Evolutionary conservation across 2,113 vertebrate species (phyloP).

Genomic region (Dipodomys spectabilis): DNA sequence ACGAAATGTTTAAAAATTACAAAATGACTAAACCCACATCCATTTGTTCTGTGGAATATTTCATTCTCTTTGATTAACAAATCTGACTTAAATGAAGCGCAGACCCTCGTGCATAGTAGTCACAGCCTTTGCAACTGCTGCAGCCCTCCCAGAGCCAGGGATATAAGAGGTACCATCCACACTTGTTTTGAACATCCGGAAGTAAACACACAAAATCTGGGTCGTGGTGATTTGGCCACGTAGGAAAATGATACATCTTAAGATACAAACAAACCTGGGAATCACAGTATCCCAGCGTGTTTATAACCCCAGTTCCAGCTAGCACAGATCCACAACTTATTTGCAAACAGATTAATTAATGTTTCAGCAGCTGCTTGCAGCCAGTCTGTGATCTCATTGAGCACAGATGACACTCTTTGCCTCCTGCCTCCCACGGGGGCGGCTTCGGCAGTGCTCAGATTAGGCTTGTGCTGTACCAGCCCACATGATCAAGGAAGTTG

Average conservation of each 20-base stretch:
- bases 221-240: slow-evolving; percentile 67
- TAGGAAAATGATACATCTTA: slow-evolving; percentile 44
- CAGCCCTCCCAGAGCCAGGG: slow-evolving; percentile 47
- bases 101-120: slow-evolving; percentile 66
- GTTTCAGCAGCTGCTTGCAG: slow-evolving; percentile 90
- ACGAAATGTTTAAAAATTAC: slow-evolving; percentile 78
- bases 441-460: slow-evolving; percentile 85
- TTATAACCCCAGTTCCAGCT: slow-evolving; percentile 85
- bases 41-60: slow-evolving; percentile 85
- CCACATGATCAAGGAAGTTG: slow-evolving; percentile 85
- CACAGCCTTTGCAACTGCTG: slow-evolving; percentile 62
- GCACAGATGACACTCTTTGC: slow-evolving; percentile 86
- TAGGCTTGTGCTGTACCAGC: slow-evolving; percentile 82
- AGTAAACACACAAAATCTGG: slow-evolving; percentile 60
- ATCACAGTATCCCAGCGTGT: slow-evolving; percentile 82
- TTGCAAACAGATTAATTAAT: slow-evolving; percentile 92
- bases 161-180: slow-evolving; percentile 43
- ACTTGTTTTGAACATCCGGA: slow-evolving; percentile 50
- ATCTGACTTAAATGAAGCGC: slow-evolving; percentile 83
- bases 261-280: slow-evolving; percentile 71
- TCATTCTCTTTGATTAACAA: slow-evolving; percentile 89
- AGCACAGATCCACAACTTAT: slow-evolving; percentile 88
- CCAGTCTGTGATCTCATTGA: slow-evolving; percentile 88
- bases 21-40: slow-evolving; percentile 83
- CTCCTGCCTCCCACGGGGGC: slow-evolving; percentile 84